phyloP scores from a whole-genome alignment of 2,888 invertebrate species.

The Exephanes ischioxanthus region DNA sequence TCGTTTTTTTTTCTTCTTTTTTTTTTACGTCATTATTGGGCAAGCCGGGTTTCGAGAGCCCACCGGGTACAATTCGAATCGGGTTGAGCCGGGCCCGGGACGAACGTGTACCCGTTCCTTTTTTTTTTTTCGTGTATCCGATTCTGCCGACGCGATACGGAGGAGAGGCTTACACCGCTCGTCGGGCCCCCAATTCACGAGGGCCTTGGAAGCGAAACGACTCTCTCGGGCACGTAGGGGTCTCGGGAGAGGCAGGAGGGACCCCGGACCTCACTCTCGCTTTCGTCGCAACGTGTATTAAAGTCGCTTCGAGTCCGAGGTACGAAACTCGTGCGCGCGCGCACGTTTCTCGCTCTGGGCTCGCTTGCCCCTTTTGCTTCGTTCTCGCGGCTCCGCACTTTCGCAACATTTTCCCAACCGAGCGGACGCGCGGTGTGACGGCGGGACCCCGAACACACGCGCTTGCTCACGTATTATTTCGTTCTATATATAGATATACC shows the following conservation, averaged over 20 bases:
- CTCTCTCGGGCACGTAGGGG: constrained; percentile 67
- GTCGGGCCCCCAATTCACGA: constrained; percentile 65
- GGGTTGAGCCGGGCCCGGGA: constrained; percentile 65
- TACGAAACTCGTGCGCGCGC: constrained; percentile 15
- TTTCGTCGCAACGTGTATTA: constrained; percentile 63
- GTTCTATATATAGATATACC: constrained; percentile 71
- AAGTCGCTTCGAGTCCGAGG: constrained; percentile 54
- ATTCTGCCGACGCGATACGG: background rate
- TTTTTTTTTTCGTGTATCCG: constrained; percentile 25
- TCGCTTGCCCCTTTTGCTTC: constrained; percentile 31
- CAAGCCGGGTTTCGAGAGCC: constrained; percentile 17
- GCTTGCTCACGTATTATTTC: constrained; percentile 75
- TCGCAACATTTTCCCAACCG: constrained; percentile 81
- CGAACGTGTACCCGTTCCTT: constrained; percentile 12
- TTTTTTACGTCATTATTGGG: constrained; percentile 39
- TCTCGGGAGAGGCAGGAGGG: constrained; percentile 38
- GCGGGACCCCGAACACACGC: constrained; percentile 44
- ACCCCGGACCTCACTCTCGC: constrained; percentile 63
- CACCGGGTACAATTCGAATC: constrained; percentile 30
- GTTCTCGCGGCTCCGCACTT: constrained; percentile 68
- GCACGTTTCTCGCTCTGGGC: background rate
- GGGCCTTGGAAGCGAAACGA: constrained; percentile 69
- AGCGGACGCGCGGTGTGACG: constrained; percentile 64
- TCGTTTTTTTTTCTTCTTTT: constrained; percentile 14
- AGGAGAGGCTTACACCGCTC: constrained; percentile 58